Conservation (phyloP, 2,113 vertebrate species). For the Cyanocitta stelleri region DNA sequence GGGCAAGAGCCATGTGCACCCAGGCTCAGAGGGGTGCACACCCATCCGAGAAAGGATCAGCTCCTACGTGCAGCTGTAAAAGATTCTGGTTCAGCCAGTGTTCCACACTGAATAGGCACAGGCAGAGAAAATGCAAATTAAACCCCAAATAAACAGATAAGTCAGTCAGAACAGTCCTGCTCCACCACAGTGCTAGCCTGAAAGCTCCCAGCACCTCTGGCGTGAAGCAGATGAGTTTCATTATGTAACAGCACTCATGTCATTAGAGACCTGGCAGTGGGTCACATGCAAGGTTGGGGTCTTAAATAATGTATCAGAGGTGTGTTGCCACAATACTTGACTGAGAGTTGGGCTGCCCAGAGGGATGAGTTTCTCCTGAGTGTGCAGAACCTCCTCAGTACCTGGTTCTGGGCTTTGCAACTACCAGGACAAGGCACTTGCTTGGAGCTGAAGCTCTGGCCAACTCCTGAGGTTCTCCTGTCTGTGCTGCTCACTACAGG, state of each 20-base stretch:
- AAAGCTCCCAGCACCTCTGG: neutral
- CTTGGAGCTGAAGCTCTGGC: neutral
- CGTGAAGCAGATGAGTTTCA: neutral
- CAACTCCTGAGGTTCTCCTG: neutral
- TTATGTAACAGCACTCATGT: slow-evolving; percentile 35
- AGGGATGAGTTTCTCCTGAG: neutral
- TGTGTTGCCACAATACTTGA: neutral
- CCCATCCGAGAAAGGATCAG: neutral
- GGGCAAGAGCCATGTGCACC: neutral
- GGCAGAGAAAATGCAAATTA: neutral
- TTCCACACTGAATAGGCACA: neutral
- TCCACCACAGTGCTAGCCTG: neutral
- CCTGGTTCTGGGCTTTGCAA: neutral
- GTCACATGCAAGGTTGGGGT: neutral
- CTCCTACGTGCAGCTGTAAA: neutral
- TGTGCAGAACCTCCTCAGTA: neutral
- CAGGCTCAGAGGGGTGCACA: neutral
- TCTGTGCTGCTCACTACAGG: neutral
- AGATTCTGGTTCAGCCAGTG: neutral
- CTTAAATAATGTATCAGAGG: slow-evolving; percentile 19
- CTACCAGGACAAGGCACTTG: neutral
- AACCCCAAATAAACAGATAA: neutral
- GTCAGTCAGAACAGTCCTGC: neutral
- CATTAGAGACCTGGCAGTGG: slow-evolving; percentile 14
- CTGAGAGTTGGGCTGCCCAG: neutral